Evolutionary conservation across 2,113 vertebrate species (phyloP).

Genomic region (Oplegnathus fasciatus): DNA sequence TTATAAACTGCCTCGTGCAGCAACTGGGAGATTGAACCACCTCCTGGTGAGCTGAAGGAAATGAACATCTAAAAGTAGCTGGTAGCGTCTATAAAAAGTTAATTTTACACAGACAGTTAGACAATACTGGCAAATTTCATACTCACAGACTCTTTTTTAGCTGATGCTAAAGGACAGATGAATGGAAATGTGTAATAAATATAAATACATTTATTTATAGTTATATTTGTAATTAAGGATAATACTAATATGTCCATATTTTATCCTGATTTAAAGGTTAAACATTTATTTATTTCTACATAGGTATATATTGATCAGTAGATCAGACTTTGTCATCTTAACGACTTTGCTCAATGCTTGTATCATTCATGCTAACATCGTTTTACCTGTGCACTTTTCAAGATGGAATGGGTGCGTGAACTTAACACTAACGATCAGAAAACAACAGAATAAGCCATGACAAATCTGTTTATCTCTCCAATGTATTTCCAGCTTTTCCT

Average conservation of each 20-base stretch:
- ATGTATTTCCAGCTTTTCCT: constrained; percentile 89
- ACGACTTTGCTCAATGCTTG: background rate
- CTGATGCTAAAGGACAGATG: background rate
- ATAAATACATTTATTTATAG: background rate
- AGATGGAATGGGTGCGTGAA: background rate
- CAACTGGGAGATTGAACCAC: constrained; percentile 7
- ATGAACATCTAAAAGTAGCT: constrained; percentile 3
- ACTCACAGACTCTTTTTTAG: background rate
- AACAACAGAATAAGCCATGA: constrained; percentile 1
- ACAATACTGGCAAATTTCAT: background rate
- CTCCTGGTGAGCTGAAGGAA: background rate
- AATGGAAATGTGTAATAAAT: background rate
- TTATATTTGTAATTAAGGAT: background rate
- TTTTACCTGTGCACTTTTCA: background rate
- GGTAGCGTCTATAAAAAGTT: background rate
- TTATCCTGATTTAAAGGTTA: background rate
- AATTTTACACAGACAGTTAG: background rate
- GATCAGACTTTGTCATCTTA: background rate
- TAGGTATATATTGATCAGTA: background rate
- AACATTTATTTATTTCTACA: background rate
- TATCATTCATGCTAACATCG: background rate
- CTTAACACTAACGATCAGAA: background rate
- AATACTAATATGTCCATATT: background rate
- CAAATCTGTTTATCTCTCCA: background rate
- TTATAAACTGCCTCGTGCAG: background rate